Evolutionary conservation across 2,888 invertebrate species (phyloP).

Genomic region (Podotricha telesiphe): DNA sequence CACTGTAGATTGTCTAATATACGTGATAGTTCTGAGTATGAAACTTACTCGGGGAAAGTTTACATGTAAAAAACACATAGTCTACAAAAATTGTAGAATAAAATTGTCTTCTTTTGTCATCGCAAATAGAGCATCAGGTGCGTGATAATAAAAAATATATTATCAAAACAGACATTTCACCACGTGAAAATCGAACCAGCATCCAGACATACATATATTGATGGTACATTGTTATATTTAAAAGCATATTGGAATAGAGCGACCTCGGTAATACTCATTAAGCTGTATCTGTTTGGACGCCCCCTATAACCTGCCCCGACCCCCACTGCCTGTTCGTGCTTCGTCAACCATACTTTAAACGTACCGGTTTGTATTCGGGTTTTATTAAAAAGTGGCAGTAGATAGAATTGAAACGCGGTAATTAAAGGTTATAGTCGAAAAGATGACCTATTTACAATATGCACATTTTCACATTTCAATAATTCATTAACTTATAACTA

Average conservation of each 20-base stretch:
- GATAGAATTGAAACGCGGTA: constrained; percentile 30
- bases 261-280: constrained; percentile 50
- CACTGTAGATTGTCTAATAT: too few species aligned
- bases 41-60: too few species aligned
- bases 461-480: constrained; percentile 15
- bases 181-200: not conserved
- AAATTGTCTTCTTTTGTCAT: too few species aligned
- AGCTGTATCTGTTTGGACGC: constrained; percentile 48
- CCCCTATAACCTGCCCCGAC: constrained; percentile 28
- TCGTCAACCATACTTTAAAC: constrained; percentile 47
- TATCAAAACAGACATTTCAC: too few species aligned
- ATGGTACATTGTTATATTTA: constrained; percentile 18
- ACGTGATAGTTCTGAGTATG: too few species aligned
- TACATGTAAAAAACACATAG: too few species aligned
- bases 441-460: not conserved
- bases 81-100: too few species aligned
- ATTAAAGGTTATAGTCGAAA: constrained; percentile 24
- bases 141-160: too few species aligned
- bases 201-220: not conserved
- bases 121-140: too few species aligned
- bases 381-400: constrained; percentile 46
- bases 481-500: not conserved
- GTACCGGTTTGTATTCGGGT: constrained; percentile 45
- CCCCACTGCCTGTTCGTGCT: constrained; percentile 40
- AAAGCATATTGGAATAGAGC: constrained; percentile 22